phyloP scores from a whole-genome alignment of 2,888 invertebrate genomes.

The Ecdyonurus torrentis region DNA sequence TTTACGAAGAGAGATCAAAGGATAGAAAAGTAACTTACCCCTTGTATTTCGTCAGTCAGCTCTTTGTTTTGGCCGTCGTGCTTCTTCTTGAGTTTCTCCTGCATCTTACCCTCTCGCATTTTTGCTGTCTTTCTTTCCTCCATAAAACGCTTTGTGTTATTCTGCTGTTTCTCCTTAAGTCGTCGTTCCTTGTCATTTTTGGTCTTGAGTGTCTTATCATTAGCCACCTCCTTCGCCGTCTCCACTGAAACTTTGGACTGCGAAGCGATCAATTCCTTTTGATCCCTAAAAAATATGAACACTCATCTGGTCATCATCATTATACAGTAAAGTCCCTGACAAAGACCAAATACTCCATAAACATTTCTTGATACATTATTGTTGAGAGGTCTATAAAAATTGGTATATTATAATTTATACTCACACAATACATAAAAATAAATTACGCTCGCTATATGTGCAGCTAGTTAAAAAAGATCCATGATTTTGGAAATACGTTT shows the following conservation, averaged over 20 bases:
- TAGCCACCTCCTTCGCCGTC: conserved; percentile 42
- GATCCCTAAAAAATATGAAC: conserved; percentile 30
- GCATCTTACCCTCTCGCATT: conserved; percentile 38
- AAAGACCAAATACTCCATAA: too few species aligned
- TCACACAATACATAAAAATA: too few species aligned
- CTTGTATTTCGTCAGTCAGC: conserved; percentile 28
- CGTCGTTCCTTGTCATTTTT: conserved; percentile 48
- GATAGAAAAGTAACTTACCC: conserved; percentile 20
- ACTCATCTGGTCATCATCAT: too few species aligned
- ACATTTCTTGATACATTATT: too few species aligned
- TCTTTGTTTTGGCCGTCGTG: conserved; percentile 38
- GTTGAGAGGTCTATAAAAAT: too few species aligned
- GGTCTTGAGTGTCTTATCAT: conserved; percentile 45
- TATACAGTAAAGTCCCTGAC: too few species aligned
- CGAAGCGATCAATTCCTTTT: conserved; percentile 42
- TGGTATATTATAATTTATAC: too few species aligned
- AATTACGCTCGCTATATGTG: too few species aligned
- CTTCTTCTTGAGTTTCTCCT: conserved; percentile 36
- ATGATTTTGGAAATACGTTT: too few species aligned
- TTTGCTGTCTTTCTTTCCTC: conserved; percentile 38
- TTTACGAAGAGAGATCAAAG: not conserved
- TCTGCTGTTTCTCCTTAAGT: conserved; percentile 40
- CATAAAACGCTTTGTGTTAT: conserved; percentile 46
- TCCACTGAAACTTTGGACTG: conserved; percentile 50
- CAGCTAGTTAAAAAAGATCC: too few species aligned